Conservation (phyloP, 2,113 vertebrate genomes). For the Xenopus laevis region DNA sequence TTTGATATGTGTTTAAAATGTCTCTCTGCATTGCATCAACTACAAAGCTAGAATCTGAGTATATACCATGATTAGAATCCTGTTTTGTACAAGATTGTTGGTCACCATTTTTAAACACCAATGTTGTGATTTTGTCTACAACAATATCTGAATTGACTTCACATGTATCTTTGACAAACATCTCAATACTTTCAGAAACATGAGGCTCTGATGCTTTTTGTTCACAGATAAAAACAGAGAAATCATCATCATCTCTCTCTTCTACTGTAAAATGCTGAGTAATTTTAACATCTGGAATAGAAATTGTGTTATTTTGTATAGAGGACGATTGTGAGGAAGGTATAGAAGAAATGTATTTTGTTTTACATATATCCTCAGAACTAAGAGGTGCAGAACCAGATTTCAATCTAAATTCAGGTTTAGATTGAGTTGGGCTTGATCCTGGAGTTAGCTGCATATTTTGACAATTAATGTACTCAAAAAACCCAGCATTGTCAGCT, state of each 20-base stretch:
- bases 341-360: conserved; percentile 58
- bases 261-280: conserved; percentile 94
- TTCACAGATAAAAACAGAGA: conserved; percentile 66
- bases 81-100: neutral
- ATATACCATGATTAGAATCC: neutral
- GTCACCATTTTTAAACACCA: conserved; percentile 65
- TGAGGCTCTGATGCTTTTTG: conserved; percentile 75
- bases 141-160: conserved; percentile 60
- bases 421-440: conserved; percentile 76
- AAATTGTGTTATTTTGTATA: conserved; percentile 71
- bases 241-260: conserved; percentile 81
- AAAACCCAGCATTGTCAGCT: conserved; percentile 71
- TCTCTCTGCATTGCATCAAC: neutral
- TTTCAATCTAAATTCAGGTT: conserved; percentile 53
- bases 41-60: neutral
- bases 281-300: conserved; percentile 96
- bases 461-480: conserved; percentile 75
- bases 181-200: conserved; percentile 74
- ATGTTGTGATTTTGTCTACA: conserved; percentile 73
- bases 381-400: conserved; percentile 57
- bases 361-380: conserved; percentile 47
- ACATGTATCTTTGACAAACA: conserved; percentile 63
- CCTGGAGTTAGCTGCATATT: conserved; percentile 78
- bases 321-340: conserved; percentile 66
- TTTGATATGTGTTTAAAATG: neutral